These are phyloP conservation scores for Zaprionus ornatus DNA, from an alignment of 1,140 invertebrate genomes.

Conservation along the genomic window DNA sequence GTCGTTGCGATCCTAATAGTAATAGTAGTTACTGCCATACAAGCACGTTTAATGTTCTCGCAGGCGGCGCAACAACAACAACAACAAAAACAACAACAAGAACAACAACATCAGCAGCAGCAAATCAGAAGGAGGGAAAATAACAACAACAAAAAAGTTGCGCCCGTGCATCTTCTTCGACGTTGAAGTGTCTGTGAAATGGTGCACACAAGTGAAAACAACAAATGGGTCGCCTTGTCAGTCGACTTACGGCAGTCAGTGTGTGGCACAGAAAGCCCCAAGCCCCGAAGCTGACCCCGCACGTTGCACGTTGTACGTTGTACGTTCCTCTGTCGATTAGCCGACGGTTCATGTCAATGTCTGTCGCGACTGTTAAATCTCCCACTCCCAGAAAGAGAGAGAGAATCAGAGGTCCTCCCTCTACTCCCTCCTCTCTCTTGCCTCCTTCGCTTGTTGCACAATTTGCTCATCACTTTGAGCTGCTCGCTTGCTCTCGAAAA, in stretches of 20 bases:
- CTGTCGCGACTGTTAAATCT: slow-evolving; percentile 39
- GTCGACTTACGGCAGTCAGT: slow-evolving; percentile 36
- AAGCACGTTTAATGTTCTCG: slow-evolving; percentile 79
- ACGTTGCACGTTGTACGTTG: background rate
- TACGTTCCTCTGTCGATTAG: slow-evolving; percentile 71
- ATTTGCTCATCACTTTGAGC: slow-evolving; percentile 70
- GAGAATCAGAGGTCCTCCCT: slow-evolving; percentile 19
- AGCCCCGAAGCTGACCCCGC: slow-evolving; percentile 12
- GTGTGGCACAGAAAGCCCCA: slow-evolving; percentile 22
- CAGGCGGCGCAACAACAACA: slow-evolving; percentile 62
- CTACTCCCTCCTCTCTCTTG: background rate
- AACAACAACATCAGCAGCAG: slow-evolving; percentile 11
- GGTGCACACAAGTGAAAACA: slow-evolving; percentile 79
- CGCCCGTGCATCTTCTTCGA: slow-evolving; percentile 22
- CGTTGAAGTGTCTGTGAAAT: slow-evolving; percentile 69
- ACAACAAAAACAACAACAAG: slow-evolving; percentile 21
- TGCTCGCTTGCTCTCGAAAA: slow-evolving; percentile 29
- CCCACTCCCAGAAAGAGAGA: background rate
- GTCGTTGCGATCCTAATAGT: slow-evolving; percentile 45
- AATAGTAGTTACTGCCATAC: slow-evolving; percentile 80
- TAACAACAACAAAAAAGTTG: slow-evolving; percentile 14
- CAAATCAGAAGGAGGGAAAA: background rate
- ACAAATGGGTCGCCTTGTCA: slow-evolving; percentile 78
- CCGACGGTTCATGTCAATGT: slow-evolving; percentile 73
- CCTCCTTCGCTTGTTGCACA: slow-evolving; percentile 40